Evolutionary conservation across 2,888 invertebrate genomes (phyloP), one percentile per base, ranked within the genome.

Genomic region (Charanyca ferruginea): DNA sequence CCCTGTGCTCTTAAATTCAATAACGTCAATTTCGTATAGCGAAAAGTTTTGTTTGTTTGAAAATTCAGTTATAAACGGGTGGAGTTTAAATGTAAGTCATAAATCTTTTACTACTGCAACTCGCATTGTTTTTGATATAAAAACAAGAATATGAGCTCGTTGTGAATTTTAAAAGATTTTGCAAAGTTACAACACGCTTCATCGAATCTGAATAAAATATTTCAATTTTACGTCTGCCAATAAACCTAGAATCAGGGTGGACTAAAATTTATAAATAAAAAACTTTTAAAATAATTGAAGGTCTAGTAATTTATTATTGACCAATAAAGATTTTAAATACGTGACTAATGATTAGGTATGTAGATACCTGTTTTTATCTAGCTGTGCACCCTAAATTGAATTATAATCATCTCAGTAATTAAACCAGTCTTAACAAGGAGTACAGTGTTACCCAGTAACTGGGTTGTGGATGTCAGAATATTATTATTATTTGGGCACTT

Each of bases 171-270:
- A 28, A 6, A 38, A 23, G 1, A 8, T 44, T 28, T 44, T 49
- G 25, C 32, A 28, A 47, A 55, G 16, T 9, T 8, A 9, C 63
- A 28, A 18, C 28, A 28, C 28, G 16, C 7, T 49, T 25, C 9
- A 41, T 16, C 9, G n/a, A 28, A n/a, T 73, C 44, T 73, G 28
- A 45, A 51, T 64, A 28, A 64, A 63, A 51, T 73, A 51, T 18
- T 72, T 48, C n/a, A 42, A 25, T 42, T 38, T 25, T 25, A 48
- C 1, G 7, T 23, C 23, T 65, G 13, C 23, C n/a, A 9, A 23
- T 47, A 45, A 57, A 1, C 69, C 38, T 22, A 22, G 8, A 11
- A 22, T 23, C 28, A 32, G 5, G 1, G 16, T 49, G n/a, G 7
- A 25, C 16, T 9, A 28, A 28, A 28, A 8, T 6, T 1, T 28